Evolutionary conservation across 2,888 invertebrate genomes (phyloP).

Genomic region (Ferrisia virgata): DNA sequence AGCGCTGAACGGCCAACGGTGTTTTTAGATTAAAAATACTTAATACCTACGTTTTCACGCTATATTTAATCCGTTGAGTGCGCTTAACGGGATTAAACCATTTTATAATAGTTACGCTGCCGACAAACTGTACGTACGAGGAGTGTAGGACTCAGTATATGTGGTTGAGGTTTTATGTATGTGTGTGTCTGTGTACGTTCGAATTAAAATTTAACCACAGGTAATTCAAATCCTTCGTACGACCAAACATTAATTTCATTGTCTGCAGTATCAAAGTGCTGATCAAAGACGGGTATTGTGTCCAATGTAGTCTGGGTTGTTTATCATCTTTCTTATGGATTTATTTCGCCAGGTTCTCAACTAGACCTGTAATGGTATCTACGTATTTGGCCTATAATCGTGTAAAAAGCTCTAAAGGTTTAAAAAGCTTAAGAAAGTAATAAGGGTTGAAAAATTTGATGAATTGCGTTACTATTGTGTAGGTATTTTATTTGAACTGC

Average conservation of each 20-base stretch:
- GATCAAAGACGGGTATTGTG: no score
- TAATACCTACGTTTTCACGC: constrained; percentile 25
- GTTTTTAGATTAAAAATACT: constrained; percentile 20
- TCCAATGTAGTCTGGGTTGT: no score
- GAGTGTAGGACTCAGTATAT: background rate
- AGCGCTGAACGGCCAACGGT: background rate
- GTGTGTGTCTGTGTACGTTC: background rate
- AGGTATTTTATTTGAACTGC: no score
- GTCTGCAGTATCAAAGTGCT: no score
- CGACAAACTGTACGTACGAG: background rate
- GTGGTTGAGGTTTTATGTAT: background rate
- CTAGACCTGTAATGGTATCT: no score
- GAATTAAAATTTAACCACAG: background rate
- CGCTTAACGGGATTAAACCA: constrained; percentile 29
- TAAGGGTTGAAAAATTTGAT: no score
- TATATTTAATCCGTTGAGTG: constrained; percentile 3
- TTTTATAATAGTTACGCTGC: constrained; percentile 11
- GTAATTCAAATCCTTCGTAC: background rate
- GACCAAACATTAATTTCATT: background rate
- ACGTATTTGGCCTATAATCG: no score
- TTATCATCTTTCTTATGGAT: no score
- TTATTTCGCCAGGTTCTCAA: no score
- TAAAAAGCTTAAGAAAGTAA: no score
- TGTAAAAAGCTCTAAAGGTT: no score
- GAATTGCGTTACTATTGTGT: no score